Percentiles rank a stretch among this genome's conserved stretches.
phyloP scores from a whole-genome alignment of 2,888 invertebrate species.

The Pegoplata infirma region DNA sequence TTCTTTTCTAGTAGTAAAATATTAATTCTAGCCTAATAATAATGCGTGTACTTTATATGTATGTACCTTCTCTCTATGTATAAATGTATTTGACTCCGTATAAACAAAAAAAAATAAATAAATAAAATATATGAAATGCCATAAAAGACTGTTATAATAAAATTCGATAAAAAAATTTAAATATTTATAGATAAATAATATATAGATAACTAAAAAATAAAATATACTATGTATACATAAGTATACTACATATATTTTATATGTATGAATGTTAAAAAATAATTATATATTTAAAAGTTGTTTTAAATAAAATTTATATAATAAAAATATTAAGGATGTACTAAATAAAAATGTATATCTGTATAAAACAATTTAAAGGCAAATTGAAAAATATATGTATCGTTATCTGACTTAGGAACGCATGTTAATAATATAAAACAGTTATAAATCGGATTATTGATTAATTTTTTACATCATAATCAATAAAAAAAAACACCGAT shows the following conservation, averaged over 20 bases:
- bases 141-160: slow-evolving; percentile 74
- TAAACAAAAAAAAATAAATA: slow-evolving; percentile 19
- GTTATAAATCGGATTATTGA: too few species aligned
- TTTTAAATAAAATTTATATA: slow-evolving; percentile 15
- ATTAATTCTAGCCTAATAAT: background rate
- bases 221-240: background rate
- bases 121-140: slow-evolving; percentile 66
- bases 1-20: too few species aligned
- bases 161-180: slow-evolving; percentile 56
- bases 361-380: slow-evolving; percentile 32
- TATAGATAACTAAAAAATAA: slow-evolving; percentile 21
- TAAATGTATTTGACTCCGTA: slow-evolving; percentile 1
- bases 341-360: slow-evolving; percentile 20
- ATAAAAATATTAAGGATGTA: slow-evolving; percentile 56
- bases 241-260: slow-evolving; percentile 5
- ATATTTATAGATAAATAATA: slow-evolving; percentile 51
- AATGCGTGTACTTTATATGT: background rate
- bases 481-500: too few species aligned
- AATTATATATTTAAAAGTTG: too few species aligned
- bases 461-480: too few species aligned
- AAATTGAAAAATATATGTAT: background rate
- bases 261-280: slow-evolving; percentile 13
- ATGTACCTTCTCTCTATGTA: background rate
- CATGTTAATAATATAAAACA: too few species aligned
- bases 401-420: too few species aligned